Conservation (phyloP, 1,140 invertebrate genomes). For the Cydia strobilella region DNA sequence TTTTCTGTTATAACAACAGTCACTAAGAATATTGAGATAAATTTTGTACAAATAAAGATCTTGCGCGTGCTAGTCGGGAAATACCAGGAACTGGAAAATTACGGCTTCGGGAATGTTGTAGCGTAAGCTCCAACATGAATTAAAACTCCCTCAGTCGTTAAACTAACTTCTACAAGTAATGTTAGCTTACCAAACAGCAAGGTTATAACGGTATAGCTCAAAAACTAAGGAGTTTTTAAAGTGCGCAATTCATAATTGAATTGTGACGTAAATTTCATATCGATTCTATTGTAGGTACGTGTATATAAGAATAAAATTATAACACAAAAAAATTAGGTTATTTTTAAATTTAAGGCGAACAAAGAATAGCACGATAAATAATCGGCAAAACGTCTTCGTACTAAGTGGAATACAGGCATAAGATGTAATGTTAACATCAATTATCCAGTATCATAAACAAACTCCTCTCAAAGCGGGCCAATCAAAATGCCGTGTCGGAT, state of each 20-base stretch:
- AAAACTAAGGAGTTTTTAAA: too few species aligned
- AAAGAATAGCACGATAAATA: not conserved
- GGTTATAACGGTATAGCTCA: too few species aligned
- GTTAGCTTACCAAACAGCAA: not conserved
- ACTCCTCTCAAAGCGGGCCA: slow-evolving; percentile 7
- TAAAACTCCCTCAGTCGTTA: not conserved
- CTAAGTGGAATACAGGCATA: not conserved
- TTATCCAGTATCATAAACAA: not conserved
- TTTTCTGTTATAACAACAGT: too few species aligned
- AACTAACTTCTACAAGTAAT: not conserved
- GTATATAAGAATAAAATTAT: too few species aligned
- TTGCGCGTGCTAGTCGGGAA: too few species aligned
- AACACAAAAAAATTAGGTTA: too few species aligned
- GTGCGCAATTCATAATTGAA: too few species aligned
- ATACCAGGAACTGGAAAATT: not conserved
- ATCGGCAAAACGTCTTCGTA: not conserved
- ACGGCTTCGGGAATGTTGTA: not conserved
- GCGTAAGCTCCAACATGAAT: not conserved
- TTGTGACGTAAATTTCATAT: too few species aligned
- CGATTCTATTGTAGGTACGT: too few species aligned
- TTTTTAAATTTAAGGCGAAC: too few species aligned
- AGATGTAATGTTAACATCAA: not conserved
- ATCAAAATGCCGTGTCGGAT: not conserved
- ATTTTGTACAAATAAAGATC: too few species aligned
- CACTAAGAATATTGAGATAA: too few species aligned